These are phyloP conservation scores for Globicephala melas DNA, from an alignment of 2,113 vertebrate species.

Conservation along the genomic window DNA sequence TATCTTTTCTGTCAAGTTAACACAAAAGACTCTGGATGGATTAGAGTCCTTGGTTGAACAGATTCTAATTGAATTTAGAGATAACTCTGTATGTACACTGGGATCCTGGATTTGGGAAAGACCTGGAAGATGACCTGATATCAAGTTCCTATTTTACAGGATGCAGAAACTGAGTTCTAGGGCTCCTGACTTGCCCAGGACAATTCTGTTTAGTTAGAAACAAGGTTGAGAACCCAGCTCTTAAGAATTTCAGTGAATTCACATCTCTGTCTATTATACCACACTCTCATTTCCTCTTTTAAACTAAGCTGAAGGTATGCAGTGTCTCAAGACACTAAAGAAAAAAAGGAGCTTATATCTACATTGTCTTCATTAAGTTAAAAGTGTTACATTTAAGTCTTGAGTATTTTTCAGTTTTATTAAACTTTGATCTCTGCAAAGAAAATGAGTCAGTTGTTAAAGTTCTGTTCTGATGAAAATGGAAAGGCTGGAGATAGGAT, in stretches of 20 bases:
- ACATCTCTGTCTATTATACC: not conserved
- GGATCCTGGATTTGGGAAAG: not conserved
- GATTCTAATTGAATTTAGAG: not conserved
- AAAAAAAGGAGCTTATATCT: not conserved
- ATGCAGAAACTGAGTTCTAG: not conserved
- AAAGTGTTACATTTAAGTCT: conserved; percentile 20
- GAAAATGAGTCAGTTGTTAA: conserved; percentile 37
- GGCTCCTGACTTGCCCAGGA: not conserved
- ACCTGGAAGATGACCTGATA: not conserved
- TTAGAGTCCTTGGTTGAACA: not conserved
- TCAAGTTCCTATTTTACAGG: not conserved
- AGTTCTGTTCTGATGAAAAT: conserved; percentile 2
- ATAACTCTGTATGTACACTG: not conserved
- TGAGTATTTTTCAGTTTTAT: conserved; percentile 40
- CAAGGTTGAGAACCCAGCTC: not conserved
- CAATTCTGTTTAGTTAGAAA: not conserved
- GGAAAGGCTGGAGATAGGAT: not conserved
- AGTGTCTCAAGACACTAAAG: not conserved
- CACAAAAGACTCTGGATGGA: conserved; percentile 41
- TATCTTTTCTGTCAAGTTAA: conserved; percentile 56
- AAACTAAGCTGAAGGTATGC: not conserved
- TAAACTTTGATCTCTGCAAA: conserved; percentile 58
- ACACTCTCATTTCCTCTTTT: not conserved
- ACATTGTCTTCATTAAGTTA: not conserved
- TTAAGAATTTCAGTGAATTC: not conserved